Percentiles rank a stretch among this genome's conserved stretches.
Evolutionary conservation across 2,113 vertebrate species (phyloP).

Genomic region (Ailuropoda melanoleuca): DNA sequence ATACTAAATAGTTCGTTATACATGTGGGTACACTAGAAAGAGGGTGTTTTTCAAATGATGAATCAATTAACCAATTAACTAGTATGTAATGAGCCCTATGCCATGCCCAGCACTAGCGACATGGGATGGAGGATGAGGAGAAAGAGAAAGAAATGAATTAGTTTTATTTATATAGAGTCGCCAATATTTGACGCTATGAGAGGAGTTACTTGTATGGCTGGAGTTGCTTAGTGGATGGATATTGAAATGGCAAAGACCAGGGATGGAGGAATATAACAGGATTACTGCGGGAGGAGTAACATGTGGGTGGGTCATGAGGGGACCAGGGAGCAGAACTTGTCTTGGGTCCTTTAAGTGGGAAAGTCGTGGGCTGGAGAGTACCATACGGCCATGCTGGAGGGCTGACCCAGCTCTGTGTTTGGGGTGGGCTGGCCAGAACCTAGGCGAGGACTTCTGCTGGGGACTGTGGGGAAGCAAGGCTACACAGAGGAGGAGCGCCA

Average conservation of each 20-base stretch:
- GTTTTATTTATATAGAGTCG: background rate
- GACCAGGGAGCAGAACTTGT: background rate
- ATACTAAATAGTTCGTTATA: background rate
- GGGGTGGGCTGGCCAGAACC: background rate
- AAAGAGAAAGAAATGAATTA: background rate
- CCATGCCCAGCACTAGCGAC: background rate
- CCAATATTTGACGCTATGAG: background rate
- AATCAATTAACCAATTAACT: background rate
- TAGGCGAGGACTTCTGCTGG: too few relatives aligned
- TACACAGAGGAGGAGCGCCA: fast-evolving
- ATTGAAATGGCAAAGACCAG: background rate
- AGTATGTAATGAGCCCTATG: background rate
- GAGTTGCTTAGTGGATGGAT: background rate
- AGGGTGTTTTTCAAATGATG: background rate
- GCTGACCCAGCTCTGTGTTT: background rate
- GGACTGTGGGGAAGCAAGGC: background rate
- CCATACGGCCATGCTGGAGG: background rate
- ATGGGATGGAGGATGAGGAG: background rate
- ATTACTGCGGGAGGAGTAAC: background rate
- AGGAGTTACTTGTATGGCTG: background rate
- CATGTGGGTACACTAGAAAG: background rate
- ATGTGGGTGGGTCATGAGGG: background rate
- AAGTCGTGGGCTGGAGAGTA: background rate
- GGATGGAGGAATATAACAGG: background rate
- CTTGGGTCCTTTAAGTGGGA: background rate